These are phyloP conservation scores for Vulpes lagopus DNA, from an alignment of 2,113 vertebrate genomes.

Conservation along the genomic window DNA sequence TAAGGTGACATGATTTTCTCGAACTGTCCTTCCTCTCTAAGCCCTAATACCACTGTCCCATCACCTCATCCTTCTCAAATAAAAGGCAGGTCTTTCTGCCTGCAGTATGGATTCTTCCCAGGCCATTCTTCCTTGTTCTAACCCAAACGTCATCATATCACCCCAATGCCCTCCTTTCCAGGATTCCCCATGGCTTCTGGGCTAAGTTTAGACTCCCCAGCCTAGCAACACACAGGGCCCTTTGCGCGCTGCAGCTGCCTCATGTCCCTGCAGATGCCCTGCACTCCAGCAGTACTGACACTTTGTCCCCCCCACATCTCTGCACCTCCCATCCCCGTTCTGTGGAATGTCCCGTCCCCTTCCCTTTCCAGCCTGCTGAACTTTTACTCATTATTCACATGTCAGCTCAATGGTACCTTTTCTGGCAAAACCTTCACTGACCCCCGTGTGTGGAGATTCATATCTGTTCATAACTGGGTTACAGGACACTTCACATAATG, in stretches of 20 bases:
- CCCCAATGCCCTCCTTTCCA: background rate
- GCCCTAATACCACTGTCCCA: background rate
- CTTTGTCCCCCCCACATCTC: rapidly evolving
- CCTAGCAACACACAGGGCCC: background rate
- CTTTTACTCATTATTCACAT: background rate
- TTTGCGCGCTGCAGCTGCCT: background rate
- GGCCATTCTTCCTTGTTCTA: background rate
- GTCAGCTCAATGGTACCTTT: background rate
- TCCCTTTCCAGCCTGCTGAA: background rate
- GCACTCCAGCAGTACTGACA: no score
- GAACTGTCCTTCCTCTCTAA: background rate
- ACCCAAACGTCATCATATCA: background rate
- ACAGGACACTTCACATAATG: background rate
- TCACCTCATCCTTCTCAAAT: background rate
- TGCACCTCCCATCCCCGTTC: background rate
- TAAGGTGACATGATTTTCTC: background rate
- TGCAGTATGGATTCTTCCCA: background rate
- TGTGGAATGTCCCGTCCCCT: rapidly evolving
- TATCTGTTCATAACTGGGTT: background rate
- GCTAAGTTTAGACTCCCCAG: background rate
- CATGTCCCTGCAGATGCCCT: rapidly evolving
- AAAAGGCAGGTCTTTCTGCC: background rate
- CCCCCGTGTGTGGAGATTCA: background rate
- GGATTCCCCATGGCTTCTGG: background rate
- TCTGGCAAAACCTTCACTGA: background rate